Evolutionary conservation across 2,797 vertebrate genomes (phyloP), one percentile per base, ranked within the genome.

Genomic region (Otus scops): DNA sequence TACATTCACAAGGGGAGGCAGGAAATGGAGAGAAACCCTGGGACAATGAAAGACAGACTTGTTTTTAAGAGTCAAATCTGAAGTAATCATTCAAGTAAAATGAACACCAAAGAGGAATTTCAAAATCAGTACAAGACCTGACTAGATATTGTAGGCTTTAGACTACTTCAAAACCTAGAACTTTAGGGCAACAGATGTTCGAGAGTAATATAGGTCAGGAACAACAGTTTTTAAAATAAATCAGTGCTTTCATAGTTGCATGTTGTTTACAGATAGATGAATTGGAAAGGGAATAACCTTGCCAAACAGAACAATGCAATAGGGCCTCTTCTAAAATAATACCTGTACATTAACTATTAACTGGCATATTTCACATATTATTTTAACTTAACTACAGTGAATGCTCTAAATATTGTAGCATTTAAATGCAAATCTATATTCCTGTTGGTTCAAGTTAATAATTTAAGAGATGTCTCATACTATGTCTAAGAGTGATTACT

Each of bases 101-200:
- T 27, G 18, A 81, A 75, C 39, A 70, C 38, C 4, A 30, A 87
- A 92, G 54, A 90, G 10, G 11, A 85, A 93, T 82, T 87, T 73
- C 74, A 88, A 54, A 88, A 24, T 45, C 60, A 38, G 54, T 50
- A 59, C 10, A 61, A 50, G 23, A 79, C 51, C 74, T 51, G 34
- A 73, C 73, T 86, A 88, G 84, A 81, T 43, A 89, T 3, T 61
- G 23, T 22, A 93, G 48, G 32, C 50, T 86, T 92, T 43, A 60
- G 23, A 87, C 43, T 81, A 85, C 60, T 85, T 57, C 34, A 85
- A 94, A 95, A 79, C 48, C 60, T 74, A 80, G 93, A 92, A 96
- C 87, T 68, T 73, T 76, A 91, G 81, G 83, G 60, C 70, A 91
- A 89, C 90, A 94, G 93, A 95, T 95, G 86, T 94, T 96, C 60